Base-by-base conservation (phyloP, 2,797 vertebrate species). In the Myotis findleyi region DNA sequence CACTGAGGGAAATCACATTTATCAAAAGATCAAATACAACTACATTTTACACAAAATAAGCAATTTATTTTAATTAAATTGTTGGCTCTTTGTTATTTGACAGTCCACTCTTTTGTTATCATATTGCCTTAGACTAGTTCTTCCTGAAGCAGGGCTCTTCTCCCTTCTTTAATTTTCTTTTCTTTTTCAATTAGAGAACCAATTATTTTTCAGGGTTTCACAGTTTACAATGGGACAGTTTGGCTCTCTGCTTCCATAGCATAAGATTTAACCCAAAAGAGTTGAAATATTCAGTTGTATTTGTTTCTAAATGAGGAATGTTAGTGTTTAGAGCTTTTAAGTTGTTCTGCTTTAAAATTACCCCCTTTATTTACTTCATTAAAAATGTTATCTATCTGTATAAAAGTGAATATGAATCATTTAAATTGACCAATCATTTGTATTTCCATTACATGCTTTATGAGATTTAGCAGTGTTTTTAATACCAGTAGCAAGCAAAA, bases 181-280 rank as follows among this genome's bases (percentile, higher is more conserved):
- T 93, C 91, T 97, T 97, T 97, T 97, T 96, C 95, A 97, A 75
- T 96, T 97, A 97, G 72, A 93, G 90, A 96, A 92, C 87, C 90
- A 97, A 87, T 97, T 97, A 97, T 96, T 96, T 96, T 95, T 91
- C 59, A 55, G 53, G 49, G 82, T 93, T 95, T 96, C 95, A 72
- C 36, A 92, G 93, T 95, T 97, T 95, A 94, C 93, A 92, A 77
- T 80, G 92, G 87, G 85, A 69, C 41, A 95, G 77, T 93, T 89
- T 96, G 85, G 79, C 69, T 13, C 36, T 92, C 47, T 91, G 85
- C 47, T 92, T 9, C 44, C 5, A 0, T 55, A 72, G 38, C 38
- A 5, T 72, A 55, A 62, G 53, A 87, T 68, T 95, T 27, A 80
- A 92, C 75, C 44, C 88, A 80, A 27, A 57, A 69, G 90, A 87